Base-by-base conservation (phyloP, 2,113 vertebrate genomes). In the Daubentonia madagascariensis region DNA sequence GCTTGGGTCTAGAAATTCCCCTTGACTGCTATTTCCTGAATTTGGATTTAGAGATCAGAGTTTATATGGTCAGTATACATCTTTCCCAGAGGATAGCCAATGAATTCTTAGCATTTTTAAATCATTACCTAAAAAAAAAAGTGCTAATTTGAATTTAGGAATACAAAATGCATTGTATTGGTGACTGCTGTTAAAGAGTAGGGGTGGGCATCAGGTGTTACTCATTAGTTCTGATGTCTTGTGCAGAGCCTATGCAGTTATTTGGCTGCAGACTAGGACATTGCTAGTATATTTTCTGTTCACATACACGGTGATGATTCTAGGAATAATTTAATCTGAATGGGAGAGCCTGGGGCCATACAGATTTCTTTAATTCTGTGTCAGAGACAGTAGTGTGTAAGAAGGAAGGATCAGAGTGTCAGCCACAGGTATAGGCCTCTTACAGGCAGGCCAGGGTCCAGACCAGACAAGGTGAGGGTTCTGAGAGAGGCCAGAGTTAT, bases 31-130 rank as follows among this genome's bases (percentile, higher is more conserved):
- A 8, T 50, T 92, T 89, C 48, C 43, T 72, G 73, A 85, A 78
- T 89, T 94, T 92, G 23, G 25, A 54, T 86, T 78, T 81, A 95
- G 84, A 80, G 7, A 52, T 89, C 35, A 89, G 84, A 59, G 30
- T 94, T 70, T 91, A 57, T 67, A 28, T 73, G 75, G 43, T 57
- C 52, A 63, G 8, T 95, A 14, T 78, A 35, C 22, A 30, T 72
- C 40, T 70, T 95, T 75, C 61, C 80, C 67, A 80, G 48, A 88
- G 57, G 18, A 45, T 37, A 68, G 59, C 78, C 20, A 72, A 10
- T 83, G 32, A 57, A 67, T 81, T 92, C 72, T 89, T 73, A 84
- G 16, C 84, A 59, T 85, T 97, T 97, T 70, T 75, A 81, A 85
- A 76, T 94, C 32, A 40, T 80, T 80, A 81, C 14, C 48, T 89